phyloP scores from a whole-genome alignment of 2,797 vertebrate genomes.

The Siniperca scherzeri region DNA sequence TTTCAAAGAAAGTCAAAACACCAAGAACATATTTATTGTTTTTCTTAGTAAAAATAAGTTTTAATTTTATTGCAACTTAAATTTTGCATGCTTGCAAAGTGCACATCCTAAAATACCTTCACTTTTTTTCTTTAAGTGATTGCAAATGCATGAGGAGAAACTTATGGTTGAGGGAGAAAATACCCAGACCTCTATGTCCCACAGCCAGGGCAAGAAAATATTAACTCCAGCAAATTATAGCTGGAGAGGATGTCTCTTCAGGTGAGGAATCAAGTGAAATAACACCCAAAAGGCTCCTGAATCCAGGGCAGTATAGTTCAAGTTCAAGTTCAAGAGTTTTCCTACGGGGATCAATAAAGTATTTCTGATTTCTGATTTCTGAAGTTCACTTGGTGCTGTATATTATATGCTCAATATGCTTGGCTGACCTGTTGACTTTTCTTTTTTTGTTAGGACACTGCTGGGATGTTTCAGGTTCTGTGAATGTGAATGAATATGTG shows the following conservation, averaged over 20 bases:
- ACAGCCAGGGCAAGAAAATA: not conserved
- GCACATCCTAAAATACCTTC: not conserved
- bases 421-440: slow-evolving; percentile 15
- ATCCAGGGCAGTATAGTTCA: slow-evolving; percentile 22
- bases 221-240: not conserved
- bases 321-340: too few relatives aligned
- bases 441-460: not conserved
- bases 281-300: not conserved
- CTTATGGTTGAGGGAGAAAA: slow-evolving; percentile 17
- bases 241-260: slow-evolving; percentile 16
- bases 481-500: slow-evolving; percentile 6
- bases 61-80: not conserved
- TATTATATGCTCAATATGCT: not conserved
- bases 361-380: too few relatives aligned
- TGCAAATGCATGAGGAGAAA: not conserved
- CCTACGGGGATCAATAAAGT: too few relatives aligned
- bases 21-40: too few relatives aligned
- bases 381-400: not conserved
- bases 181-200: not conserved
- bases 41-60: not conserved
- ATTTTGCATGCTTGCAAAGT: not conserved
- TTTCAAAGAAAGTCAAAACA: not conserved
- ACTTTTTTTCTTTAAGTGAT: not conserved
- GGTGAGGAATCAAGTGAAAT: slow-evolving; percentile 11
- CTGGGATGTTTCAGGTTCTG: not conserved